phyloP scores from a whole-genome alignment of 53 echinoderm and acorn worm species.

The Luidia sarsii region DNA sequence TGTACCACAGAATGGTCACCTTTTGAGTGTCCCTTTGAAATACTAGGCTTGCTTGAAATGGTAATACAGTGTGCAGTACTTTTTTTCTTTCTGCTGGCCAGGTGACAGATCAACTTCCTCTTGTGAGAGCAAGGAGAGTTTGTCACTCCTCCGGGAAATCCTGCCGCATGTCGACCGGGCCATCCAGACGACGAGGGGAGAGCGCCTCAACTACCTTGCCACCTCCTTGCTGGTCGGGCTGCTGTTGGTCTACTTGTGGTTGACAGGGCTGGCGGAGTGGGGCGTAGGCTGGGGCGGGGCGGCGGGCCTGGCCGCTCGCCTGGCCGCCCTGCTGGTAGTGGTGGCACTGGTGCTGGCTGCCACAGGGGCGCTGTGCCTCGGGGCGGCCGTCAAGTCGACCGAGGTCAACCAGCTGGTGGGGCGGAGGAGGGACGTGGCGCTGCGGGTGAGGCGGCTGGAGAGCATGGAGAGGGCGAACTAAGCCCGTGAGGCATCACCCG shows the following conservation, averaged over 20 bases:
- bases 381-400: slow-evolving; percentile 29
- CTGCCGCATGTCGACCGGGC: slow-evolving; percentile 26
- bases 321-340: slow-evolving; percentile 23
- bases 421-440: slow-evolving; percentile 22
- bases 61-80: too few relatives aligned
- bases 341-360: slow-evolving; percentile 33
- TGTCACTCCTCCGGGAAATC: slow-evolving; percentile 2
- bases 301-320: background rate
- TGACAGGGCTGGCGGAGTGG: slow-evolving; percentile 4
- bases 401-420: slow-evolving; percentile 59
- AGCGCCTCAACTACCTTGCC: slow-evolving; percentile 25
- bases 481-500: too few relatives aligned
- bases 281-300: background rate
- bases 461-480: too few relatives aligned
- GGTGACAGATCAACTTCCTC: too few relatives aligned
- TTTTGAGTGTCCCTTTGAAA: too few relatives aligned
- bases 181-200: slow-evolving; percentile 12
- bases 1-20: too few relatives aligned
- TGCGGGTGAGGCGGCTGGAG: slow-evolving; percentile 26
- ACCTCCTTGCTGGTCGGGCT: slow-evolving; percentile 23
- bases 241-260: slow-evolving; percentile 25
- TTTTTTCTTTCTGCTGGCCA: too few relatives aligned
- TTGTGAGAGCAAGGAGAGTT: too few relatives aligned
- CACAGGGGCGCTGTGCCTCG: slow-evolving; percentile 14
- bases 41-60: too few relatives aligned